Base-by-base conservation (phyloP, 2,113 vertebrate species). In the Pelobates fuscus region DNA sequence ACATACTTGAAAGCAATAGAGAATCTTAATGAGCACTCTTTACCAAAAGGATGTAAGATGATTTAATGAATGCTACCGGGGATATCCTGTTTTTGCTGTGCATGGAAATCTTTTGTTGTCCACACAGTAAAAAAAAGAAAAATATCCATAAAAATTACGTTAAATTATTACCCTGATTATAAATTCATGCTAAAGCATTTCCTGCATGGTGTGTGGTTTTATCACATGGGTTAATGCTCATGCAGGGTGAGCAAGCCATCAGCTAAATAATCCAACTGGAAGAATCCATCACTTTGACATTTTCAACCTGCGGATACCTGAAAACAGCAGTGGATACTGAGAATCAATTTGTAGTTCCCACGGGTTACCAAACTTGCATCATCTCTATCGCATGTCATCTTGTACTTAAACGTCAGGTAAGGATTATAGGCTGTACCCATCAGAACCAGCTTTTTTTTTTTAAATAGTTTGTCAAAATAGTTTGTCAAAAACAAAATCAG, bases 231-330 rank as follows among this genome's bases (percentile, higher is more conserved):
- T 77, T 77, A 77, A 77, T 68, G 55, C 64, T 61, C 41, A 6
- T 55, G 52, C 15, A 30, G 55, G 20, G 61, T 68, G 65, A 49
- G 55, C 55, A 37, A 25, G 11, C 54, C 23, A 43, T 61, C 54
- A 49, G 64, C 37, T 57, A 55, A 30, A 49, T 67, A 52, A 77
- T 46, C 41, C 17, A 21, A 20, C 32, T 68, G 55, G 57, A 60
- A 61, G 55, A 32, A 68, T 61, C 73, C 65, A 68, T 77, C 68
- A 77, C 55, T 46, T n/a, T 77, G 73, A 68, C 64, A 77, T 41
- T 10, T 77, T 26, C 57, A 23, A 52, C 27, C 62, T 52, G 26
- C 21, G 14, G 24, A 21, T 41, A 68, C 64, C 37, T 43, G 63
- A 41, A 59, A 61, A 68, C 32, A 49, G 29, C 26, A 7, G 20